Evolutionary conservation across 2,113 vertebrate species (phyloP), one percentile per base, ranked within the genome.

Genomic region (Uropsilus gracilis): DNA sequence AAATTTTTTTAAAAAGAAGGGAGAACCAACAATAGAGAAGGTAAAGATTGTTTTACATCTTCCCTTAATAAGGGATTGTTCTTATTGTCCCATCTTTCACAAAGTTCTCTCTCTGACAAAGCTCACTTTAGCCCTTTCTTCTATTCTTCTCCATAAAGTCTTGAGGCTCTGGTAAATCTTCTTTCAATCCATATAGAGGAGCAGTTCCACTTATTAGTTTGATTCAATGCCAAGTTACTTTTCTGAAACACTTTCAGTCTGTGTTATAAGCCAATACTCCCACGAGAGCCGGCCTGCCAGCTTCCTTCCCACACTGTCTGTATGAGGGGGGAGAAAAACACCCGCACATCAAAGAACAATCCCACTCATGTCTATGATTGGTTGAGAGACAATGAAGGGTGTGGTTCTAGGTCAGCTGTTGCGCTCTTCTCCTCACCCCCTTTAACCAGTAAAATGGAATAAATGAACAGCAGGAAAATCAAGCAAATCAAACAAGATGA

Each of bases 181-280:
- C 87, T 81, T 94, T 96, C 90, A 95, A 96, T 87, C 90, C 90
- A 93, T 68, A 76, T 72, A 88, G 94, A 96, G 80, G 94, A 94
- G 48, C 91, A 96, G 83, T 85, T 96, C 92, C 95, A 97, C 95
- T 97, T 94, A 97, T 91, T 97, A 96, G 90, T 90, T 90, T 96
- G 96, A 97, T 80, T 93, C 92, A 53, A 83, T 28, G 97, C 97
- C 97, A 97, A 95, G 68, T 96, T 89, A 93, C 95, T 97, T 96
- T 96, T 96, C 95, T 95, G 83, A 96, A 97, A 96, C 77, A 90
- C 92, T 97, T 86, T 94, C 93, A 94, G 93, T 71, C 96, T 96
- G 69, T 63, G 73, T 92, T 90, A 93, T 83, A 96, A 95, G 85
- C 95, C 96, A 96, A 84, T 63, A 83, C 81, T 97, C 97, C 95